These are phyloP conservation scores for Umimayanthus kanabou DNA, from an alignment of 92 coral and sea anemone species.

Conservation along the genomic window DNA sequence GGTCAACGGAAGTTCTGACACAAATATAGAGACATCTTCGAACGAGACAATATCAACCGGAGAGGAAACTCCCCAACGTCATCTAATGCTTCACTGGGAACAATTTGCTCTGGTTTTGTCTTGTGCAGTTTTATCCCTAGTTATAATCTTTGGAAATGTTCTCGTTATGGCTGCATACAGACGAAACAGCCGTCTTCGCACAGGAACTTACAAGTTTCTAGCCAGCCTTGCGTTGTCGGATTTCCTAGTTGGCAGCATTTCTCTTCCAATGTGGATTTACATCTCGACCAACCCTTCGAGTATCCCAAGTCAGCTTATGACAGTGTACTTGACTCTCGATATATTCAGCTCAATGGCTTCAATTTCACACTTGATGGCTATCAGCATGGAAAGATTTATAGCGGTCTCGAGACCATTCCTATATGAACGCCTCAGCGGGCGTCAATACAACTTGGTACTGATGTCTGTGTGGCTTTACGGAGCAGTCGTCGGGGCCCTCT, in stretches of 20 bases:
- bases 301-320: not conserved
- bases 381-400: slow-evolving; percentile 27
- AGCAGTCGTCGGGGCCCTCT: slow-evolving; percentile 5
- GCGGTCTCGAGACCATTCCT: slow-evolving; percentile 28
- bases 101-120: not conserved
- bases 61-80: not conserved
- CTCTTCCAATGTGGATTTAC: slow-evolving; percentile 35
- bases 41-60: not conserved
- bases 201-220: slow-evolving; percentile 36
- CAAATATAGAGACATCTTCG: not conserved
- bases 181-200: slow-evolving; percentile 28
- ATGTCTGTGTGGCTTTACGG: slow-evolving; percentile 31
- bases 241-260: slow-evolving; percentile 21
- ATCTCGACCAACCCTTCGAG: not conserved
- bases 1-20: not conserved
- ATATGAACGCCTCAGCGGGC: not conserved
- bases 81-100: slow-evolving; percentile 5
- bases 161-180: slow-evolving; percentile 31
- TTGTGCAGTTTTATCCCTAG: not conserved
- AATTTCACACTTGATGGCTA: slow-evolving; percentile 36
- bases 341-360: slow-evolving; percentile 41
- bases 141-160: slow-evolving; percentile 27
- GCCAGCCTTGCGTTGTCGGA: slow-evolving; percentile 36
- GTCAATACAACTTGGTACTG: slow-evolving; percentile 12
- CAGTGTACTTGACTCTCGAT: slow-evolving; percentile 12